Conservation (phyloP, 1,140 invertebrate species). For the Apis florea region DNA sequence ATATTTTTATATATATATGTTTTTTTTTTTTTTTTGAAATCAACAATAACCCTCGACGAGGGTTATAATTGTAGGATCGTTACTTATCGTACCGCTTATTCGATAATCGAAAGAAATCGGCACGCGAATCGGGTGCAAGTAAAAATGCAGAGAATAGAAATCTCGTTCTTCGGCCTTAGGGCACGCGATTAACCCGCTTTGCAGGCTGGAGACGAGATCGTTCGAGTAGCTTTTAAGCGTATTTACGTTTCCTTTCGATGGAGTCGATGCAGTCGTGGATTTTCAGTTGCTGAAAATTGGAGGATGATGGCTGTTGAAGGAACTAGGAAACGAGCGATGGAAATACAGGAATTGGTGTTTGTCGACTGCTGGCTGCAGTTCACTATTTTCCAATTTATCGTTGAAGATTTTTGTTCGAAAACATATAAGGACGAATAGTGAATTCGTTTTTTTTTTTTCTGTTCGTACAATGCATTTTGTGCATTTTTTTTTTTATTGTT, state of each 20-base stretch:
- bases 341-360: not conserved
- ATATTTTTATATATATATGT: too few relatives aligned
- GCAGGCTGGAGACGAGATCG: not conserved
- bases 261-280: conserved; percentile 1
- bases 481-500: too few relatives aligned
- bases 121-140: too few relatives aligned
- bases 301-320: not conserved
- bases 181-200: conserved; percentile 23
- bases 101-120: too few relatives aligned
- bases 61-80: too few relatives aligned
- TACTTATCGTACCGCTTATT: too few relatives aligned
- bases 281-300: not conserved
- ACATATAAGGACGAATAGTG: not conserved
- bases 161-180: not conserved
- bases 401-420: not conserved
- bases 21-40: too few relatives aligned
- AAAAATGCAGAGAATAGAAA: too few relatives aligned
- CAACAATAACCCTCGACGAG: too few relatives aligned
- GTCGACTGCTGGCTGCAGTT: not conserved
- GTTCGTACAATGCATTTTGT: too few relatives aligned
- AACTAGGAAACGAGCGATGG: not conserved
- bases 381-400: not conserved
- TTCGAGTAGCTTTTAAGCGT: conserved; percentile 24
- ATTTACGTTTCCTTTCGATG: conserved; percentile 35
- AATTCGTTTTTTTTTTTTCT: too few relatives aligned